These are phyloP conservation scores for Pristionchus fissidentatus DNA, from an alignment of 2,888 invertebrate species.

Conservation along the genomic window DNA sequence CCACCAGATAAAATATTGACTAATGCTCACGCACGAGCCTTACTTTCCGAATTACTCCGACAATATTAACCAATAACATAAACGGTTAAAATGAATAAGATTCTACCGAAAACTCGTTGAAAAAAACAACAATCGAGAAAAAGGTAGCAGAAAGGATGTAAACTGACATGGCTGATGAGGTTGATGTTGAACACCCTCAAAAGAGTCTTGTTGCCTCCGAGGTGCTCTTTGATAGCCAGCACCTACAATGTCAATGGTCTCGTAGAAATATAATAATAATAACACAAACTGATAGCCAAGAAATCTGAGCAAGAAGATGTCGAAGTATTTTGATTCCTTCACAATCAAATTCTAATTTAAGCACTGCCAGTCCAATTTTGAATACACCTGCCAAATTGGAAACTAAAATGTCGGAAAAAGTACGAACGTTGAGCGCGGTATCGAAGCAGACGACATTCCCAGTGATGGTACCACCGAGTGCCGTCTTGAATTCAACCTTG, in stretches of 20 bases:
- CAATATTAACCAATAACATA: too few relatives aligned
- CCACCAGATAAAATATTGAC: too few relatives aligned
- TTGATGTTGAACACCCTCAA: slow-evolving; percentile 58
- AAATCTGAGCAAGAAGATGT: not conserved
- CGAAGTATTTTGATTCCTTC: too few relatives aligned
- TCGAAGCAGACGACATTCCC: slow-evolving; percentile 58
- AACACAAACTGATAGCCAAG: not conserved
- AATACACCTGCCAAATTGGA: not conserved
- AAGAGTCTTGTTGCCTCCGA: slow-evolving; percentile 52
- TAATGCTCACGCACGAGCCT: too few relatives aligned
- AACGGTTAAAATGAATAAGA: too few relatives aligned
- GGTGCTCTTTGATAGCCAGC: slow-evolving; percentile 53
- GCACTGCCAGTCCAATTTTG: too few relatives aligned
- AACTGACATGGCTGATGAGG: slow-evolving; percentile 54
- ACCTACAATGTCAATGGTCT: slow-evolving; percentile 49
- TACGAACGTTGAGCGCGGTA: slow-evolving; percentile 52
- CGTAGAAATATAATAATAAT: not conserved
- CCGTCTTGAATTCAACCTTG: slow-evolving; percentile 55
- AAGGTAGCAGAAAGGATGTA: too few relatives aligned
- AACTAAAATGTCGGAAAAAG: not conserved
- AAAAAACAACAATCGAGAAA: too few relatives aligned
- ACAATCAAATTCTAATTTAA: too few relatives aligned
- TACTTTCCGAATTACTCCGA: not conserved
- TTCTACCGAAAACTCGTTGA: too few relatives aligned
- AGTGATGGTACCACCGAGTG: slow-evolving; percentile 47